Evolutionary conservation across 2,888 invertebrate genomes (phyloP).

Genomic region (Ariolimax columbianus): DNA sequence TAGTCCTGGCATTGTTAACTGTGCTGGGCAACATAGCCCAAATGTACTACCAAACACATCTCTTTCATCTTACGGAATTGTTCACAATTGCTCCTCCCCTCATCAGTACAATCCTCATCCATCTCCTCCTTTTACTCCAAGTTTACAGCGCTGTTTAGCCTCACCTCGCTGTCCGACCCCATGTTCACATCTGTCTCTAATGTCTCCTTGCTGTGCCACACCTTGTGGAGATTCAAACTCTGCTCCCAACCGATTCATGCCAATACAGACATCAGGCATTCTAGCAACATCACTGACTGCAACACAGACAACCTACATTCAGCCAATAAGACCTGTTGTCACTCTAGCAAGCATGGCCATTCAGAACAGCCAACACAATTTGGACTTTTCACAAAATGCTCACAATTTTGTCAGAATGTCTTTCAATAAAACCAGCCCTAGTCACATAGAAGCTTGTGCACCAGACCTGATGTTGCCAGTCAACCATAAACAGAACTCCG

Average conservation of each 20-base stretch:
- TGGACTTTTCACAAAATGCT: background rate
- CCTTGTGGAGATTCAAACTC: slow-evolving; percentile 42
- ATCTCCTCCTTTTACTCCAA: slow-evolving; percentile 49
- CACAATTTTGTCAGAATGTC: background rate
- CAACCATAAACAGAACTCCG: background rate
- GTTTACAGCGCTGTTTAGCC: slow-evolving; percentile 20
- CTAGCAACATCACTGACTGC: slow-evolving; percentile 15
- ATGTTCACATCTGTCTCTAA: slow-evolving; percentile 19
- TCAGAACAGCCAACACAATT: slow-evolving; percentile 23
- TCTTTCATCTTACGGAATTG: background rate
- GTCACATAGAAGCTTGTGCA: background rate
- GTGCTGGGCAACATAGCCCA: background rate
- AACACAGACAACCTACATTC: slow-evolving; percentile 46
- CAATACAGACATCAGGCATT: slow-evolving; percentile 62
- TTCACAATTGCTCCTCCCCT: slow-evolving; percentile 36
- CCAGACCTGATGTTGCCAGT: background rate
- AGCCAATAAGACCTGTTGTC: slow-evolving; percentile 67
- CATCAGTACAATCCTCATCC: slow-evolving; percentile 43
- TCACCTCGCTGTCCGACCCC: slow-evolving; percentile 48
- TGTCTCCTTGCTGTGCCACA: slow-evolving; percentile 43
- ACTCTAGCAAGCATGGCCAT: slow-evolving; percentile 60
- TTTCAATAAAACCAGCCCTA: background rate
- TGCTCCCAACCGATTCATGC: slow-evolving; percentile 68
- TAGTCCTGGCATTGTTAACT: background rate
- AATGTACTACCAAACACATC: slow-evolving; percentile 15